Evolutionary conservation across 1,140 invertebrate genomes (phyloP), one percentile per base, ranked within the genome.

Genomic region (Solen grandis): DNA sequence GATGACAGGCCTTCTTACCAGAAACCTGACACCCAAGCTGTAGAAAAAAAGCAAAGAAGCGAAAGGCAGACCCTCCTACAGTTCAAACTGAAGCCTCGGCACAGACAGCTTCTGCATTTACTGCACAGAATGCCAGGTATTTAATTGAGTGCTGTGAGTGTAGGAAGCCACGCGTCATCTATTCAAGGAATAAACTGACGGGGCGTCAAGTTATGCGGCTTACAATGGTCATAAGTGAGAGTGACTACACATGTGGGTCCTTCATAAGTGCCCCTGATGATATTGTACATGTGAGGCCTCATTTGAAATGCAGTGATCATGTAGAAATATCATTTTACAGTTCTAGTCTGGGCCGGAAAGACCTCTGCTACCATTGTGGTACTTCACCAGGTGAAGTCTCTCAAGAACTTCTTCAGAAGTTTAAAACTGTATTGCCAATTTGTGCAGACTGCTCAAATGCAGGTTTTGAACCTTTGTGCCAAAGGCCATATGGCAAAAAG

Each of bases 291-390:
- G 35, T 70, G 29, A 57, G 69, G 31, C 10, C 29, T 14, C 41
- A 54, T 19, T 29, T 73, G 46, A 57, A 8, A 57, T 73, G 54
- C 31, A 73, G 5, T 36, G 50, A 73, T 35, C 8, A 8, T 27
- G 54, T 73, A 19, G 69, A 73, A 25, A 16, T 73, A 33, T 5
- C 69, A 59, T 73, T 10, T 73, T 57, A 73, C 54, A 73, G 54
- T 59, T 57, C 69, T 29, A 29, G 27, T 16, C 2, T 54, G 19
- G 38, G 5, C 38, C 35, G 46, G 46, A 70, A 70, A 52, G 66
- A 70, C 29, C 22, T 70, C 13, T 50, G 66, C 35, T 70, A 50
- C 38, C 19, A 16, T 50, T 70, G 66, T 70, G 66, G 5, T 70
- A 29, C 41, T 29, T 4, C 25, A 54, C 19, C 10, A 70, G 66